Percentiles rank a stretch among this genome's conserved stretches.
Conservation (phyloP, 2,797 vertebrate species). For the Lateolabrax maculatus region DNA sequence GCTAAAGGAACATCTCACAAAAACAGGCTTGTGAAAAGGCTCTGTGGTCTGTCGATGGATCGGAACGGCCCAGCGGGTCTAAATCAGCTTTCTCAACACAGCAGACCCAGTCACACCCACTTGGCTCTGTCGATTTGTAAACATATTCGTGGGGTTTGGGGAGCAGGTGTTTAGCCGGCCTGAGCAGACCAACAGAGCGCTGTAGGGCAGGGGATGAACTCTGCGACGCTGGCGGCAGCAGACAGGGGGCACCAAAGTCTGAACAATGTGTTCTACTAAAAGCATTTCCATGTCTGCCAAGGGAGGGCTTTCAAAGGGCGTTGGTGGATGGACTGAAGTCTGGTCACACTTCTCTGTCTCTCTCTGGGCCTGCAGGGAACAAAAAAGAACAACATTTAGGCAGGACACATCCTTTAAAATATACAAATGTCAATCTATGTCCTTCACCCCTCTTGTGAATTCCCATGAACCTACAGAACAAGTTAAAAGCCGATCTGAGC, state of each 20-base stretch:
- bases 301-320: conserved; percentile 55
- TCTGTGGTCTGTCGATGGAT: conserved; percentile 45
- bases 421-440: conserved; percentile 67
- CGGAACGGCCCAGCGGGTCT: conserved; percentile 33
- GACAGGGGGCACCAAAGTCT: conserved; percentile 75
- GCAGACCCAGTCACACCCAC: conserved; percentile 51
- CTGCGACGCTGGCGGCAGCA: conserved; percentile 27
- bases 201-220: conserved; percentile 28
- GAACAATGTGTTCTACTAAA: conserved; percentile 45
- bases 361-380: conserved; percentile 51
- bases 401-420: conserved; percentile 45
- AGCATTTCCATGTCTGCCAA: conserved; percentile 61
- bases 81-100: conserved; percentile 49
- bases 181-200: conserved; percentile 45
- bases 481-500: conserved; percentile 49
- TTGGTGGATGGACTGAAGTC: conserved; percentile 60
- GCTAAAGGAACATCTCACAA: conserved; percentile 46
- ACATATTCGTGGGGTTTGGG: conserved; percentile 55
- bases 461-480: conserved; percentile 34
- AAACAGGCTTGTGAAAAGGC: conserved; percentile 47
- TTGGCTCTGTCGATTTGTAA: conserved; percentile 68
- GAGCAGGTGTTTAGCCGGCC: conserved; percentile 42
- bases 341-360: conserved; percentile 55
- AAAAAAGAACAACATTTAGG: conserved; percentile 63
- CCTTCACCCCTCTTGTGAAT: conserved; percentile 53